Percentiles rank a stretch among this genome's conserved stretches.
Evolutionary conservation across 92 coral and sea anemone genomes (phyloP).

Genomic region (Meandrina meandrites): DNA sequence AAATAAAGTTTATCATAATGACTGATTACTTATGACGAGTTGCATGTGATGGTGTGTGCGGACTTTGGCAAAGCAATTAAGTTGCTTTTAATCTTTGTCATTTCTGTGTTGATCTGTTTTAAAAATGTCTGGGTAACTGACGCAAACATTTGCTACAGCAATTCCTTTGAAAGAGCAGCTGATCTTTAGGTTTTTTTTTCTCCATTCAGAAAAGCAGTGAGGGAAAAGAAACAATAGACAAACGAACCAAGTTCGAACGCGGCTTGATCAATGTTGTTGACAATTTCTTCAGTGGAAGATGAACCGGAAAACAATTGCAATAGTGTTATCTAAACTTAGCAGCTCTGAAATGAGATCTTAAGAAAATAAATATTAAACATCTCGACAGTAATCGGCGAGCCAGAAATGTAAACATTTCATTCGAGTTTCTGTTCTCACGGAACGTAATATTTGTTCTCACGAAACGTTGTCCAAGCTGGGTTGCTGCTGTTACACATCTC

Average conservation of each 20-base stretch:
- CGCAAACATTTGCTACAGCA: neutral
- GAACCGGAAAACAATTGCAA: neutral
- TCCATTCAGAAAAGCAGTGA: too few relatives aligned
- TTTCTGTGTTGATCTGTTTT: neutral
- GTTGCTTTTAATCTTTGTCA: neutral
- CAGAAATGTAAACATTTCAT: neutral
- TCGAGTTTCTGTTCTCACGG: neutral
- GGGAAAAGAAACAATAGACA: neutral
- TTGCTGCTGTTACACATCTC: neutral
- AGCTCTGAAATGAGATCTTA: conserved; percentile 10
- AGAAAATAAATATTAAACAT: neutral
- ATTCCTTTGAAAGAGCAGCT: neutral
- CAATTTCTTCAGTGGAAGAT: neutral
- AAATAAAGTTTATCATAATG: too few relatives aligned
- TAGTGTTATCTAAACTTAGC: neutral
- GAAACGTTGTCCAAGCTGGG: neutral
- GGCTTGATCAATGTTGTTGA: neutral
- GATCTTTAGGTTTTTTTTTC: neutral
- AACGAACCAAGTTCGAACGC: neutral
- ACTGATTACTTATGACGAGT: neutral
- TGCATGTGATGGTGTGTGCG: neutral
- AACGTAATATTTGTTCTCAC: neutral
- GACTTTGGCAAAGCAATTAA: neutral
- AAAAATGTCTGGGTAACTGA: neutral
- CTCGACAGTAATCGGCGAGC: neutral